Conservation (phyloP, 37 sponge, comb jelly and placozoan species). For the Petrosia ficiformis region DNA sequence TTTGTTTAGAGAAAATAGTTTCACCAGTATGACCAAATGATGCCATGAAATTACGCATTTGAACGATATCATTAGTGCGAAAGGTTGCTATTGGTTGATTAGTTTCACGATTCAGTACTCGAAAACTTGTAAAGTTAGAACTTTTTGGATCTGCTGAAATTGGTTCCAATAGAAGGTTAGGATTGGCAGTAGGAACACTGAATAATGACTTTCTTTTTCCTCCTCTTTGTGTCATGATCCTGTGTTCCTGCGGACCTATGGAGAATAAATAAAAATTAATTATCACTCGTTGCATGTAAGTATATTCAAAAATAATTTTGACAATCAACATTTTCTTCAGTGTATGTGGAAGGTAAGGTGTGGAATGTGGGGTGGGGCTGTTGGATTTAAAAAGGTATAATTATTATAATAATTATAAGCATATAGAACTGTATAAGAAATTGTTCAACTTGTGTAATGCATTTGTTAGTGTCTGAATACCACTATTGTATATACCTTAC, state of each 20-base stretch:
- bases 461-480: too few relatives aligned
- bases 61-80: conserved; percentile 41
- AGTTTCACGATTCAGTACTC: conserved; percentile 25
- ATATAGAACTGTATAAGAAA: too few relatives aligned
- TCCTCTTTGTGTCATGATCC: conserved; percentile 9
- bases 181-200: conserved; percentile 29
- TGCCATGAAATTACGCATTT: conserved; percentile 43
- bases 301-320: too few relatives aligned
- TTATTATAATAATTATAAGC: too few relatives aligned
- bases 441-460: too few relatives aligned
- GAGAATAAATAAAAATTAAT: background rate
- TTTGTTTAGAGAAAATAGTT: background rate
- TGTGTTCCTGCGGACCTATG: conserved; percentile 23
- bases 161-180: conserved; percentile 40
- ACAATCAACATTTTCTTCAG: too few relatives aligned
- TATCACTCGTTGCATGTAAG: too few relatives aligned
- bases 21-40: conserved; percentile 23
- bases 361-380: too few relatives aligned
- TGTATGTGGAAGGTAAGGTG: too few relatives aligned
- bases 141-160: conserved; percentile 51
- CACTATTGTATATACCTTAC: too few relatives aligned
- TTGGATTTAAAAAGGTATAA: too few relatives aligned
- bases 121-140: conserved; percentile 60
- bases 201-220: conserved; percentile 5
- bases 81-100: conserved; percentile 29